These are phyloP conservation scores for Loriculus beryllinus DNA, from an alignment of 2,797 vertebrate genomes.

Conservation along the genomic window DNA sequence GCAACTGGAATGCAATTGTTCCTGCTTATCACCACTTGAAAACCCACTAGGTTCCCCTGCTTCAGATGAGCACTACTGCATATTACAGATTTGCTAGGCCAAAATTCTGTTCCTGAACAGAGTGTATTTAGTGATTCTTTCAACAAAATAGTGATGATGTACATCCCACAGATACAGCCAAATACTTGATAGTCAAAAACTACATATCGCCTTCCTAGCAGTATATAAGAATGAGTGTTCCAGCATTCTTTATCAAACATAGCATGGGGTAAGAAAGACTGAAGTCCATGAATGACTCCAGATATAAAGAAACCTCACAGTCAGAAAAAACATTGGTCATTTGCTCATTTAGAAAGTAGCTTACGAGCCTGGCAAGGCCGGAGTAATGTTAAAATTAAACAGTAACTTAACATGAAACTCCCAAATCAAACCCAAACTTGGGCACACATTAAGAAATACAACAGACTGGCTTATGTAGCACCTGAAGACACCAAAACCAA, in stretches of 20 bases:
- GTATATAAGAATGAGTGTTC: background rate
- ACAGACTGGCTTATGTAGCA: background rate
- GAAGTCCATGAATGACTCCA: background rate
- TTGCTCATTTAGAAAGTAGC: background rate
- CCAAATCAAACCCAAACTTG: background rate
- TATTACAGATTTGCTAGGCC: background rate
- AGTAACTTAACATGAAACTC: background rate
- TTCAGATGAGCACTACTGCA: background rate
- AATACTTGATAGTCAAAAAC: background rate
- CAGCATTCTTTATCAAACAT: background rate
- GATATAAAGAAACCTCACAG: background rate
- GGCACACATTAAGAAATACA: background rate
- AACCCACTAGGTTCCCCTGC: background rate
- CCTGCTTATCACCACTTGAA: background rate
- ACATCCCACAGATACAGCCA: background rate
- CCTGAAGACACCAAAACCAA: background rate
- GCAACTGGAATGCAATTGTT: background rate
- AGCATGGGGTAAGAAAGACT: background rate
- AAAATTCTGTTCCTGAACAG: background rate
- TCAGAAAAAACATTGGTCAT: background rate
- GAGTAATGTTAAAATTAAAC: background rate
- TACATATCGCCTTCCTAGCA: background rate
- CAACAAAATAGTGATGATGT: background rate
- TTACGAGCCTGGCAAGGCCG: background rate
- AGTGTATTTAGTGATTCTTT: background rate